Evolutionary conservation across 2,113 vertebrate species (phyloP), one percentile per base, ranked within the genome.

Genomic region (Thamnaconus septentrionalis): DNA sequence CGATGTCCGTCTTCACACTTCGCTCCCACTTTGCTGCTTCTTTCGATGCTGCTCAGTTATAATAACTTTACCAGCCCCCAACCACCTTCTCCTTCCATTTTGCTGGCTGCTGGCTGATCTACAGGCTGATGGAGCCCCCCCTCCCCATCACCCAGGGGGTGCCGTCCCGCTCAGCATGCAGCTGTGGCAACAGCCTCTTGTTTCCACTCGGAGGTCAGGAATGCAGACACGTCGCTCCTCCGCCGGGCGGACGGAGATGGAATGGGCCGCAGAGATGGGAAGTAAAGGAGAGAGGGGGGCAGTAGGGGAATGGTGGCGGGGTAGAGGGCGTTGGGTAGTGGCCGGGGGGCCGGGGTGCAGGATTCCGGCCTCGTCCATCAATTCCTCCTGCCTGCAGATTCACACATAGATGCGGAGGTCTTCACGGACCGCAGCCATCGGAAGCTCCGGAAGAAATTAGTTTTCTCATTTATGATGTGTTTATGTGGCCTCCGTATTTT

Each of bases 321-420:
- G 18, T n/a, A n/a, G 18, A 2, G 18, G 18, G 18, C n/a, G n/a
- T n/a, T n/a, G 18, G 18, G 18, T 31, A 31, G 18, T 31, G 18
- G 18, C 18, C 18, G 18, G 18, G 18, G 18, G 1, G 18, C 18
- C 18, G 18, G 18, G 1, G 69, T 65, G 45, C 51, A 68, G 65
- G 76, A 85, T 82, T 84, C 71, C 71, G 76, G 71, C 84, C 71
- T 78, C 80, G 89, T 90, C 80, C 81, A 88, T 92, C 90, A 89
- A 72, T 66, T 73, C 66, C 73, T 77, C 74, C 58, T 69, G 79
- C 53, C 79, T 68, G 71, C 60, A 67, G 77, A 79, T 76, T 81
- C 77, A 81, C 71, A 82, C 68, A 69, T 65, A 68, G 1, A 45
- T 64, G 64, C 59, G 65, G 60, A 64, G 44, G 64, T 78, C 83